These are phyloP conservation scores for Archocentrus centrarchus DNA, from an alignment of 2,113 vertebrate genomes.

Conservation along the genomic window DNA sequence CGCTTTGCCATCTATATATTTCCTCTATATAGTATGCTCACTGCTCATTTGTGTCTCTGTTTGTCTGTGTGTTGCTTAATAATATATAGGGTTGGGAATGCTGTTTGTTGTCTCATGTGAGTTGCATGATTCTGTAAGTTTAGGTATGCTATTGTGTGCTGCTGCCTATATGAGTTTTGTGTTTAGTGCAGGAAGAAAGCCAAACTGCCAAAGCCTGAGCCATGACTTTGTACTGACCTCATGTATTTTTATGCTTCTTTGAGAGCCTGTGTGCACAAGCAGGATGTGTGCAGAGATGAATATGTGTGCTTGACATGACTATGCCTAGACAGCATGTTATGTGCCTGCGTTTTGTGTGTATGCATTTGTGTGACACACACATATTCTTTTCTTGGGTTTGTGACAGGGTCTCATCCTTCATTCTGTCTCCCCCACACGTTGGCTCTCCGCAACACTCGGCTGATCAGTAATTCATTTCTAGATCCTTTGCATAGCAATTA, in stretches of 20 bases:
- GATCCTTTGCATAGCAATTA: conserved; percentile 87
- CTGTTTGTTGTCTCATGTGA: conserved; percentile 10
- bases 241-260: conserved; percentile 29
- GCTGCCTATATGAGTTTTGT: conserved; percentile 4
- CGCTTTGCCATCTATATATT: conserved; percentile 45
- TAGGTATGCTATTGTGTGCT: background rate
- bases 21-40: conserved; percentile 8
- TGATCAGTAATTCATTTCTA: conserved; percentile 89
- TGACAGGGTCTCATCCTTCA: conserved; percentile 75
- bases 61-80: conserved; percentile 21
- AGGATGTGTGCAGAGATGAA: background rate
- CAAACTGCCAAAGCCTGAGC: conserved; percentile 6
- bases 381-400: conserved; percentile 53
- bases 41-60: conserved; percentile 46
- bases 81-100: conserved; percentile 16
- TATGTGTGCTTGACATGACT: conserved; percentile 1
- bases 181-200: conserved; percentile 3
- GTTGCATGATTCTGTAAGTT: background rate
- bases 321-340: background rate
- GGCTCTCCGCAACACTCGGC: conserved; percentile 84
- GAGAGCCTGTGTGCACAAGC: conserved; percentile 11
- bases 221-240: conserved; percentile 9
- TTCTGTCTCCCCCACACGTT: conserved; percentile 83
- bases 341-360: background rate
- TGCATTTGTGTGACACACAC: conserved; percentile 32